Percentiles rank a stretch among this genome's conserved stretches.
Conservation (phyloP, 2,797 vertebrate species). For the Coranthus polyacanthus region DNA sequence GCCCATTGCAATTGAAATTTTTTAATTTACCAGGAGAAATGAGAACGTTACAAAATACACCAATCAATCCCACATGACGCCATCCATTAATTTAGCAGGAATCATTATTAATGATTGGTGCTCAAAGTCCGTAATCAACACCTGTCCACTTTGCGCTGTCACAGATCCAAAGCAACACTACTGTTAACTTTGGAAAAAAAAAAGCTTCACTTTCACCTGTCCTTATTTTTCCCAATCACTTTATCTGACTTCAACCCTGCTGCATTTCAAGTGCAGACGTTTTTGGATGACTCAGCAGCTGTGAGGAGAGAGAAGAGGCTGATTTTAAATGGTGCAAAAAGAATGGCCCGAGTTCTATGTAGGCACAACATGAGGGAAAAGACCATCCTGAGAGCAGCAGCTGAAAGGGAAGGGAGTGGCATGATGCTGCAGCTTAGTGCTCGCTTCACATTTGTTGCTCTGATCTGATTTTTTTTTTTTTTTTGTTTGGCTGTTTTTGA, state of each 20-base stretch:
- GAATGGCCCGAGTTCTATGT: constrained; percentile 4
- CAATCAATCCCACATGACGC: not conserved
- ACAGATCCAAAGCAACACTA: not conserved
- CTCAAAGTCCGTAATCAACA: not conserved
- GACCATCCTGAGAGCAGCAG: not conserved
- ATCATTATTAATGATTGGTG: constrained; percentile 14
- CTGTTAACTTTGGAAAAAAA: not conserved
- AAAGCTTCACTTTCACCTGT: not conserved
- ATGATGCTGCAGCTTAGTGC: constrained; percentile 15
- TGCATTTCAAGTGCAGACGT: constrained; percentile 8
- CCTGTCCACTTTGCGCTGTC: not conserved
- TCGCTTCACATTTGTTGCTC: no score
- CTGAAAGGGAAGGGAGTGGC: not conserved
- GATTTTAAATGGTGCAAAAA: constrained; percentile 14
- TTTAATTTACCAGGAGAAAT: no score
- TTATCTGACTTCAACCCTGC: constrained; percentile 2
- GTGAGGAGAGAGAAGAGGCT: constrained; percentile 2
- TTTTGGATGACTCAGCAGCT: constrained; percentile 25
- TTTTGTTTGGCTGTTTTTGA: no score
- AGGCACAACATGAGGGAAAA: constrained; percentile 1
- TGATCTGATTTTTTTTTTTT: no score
- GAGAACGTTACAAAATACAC: no score
- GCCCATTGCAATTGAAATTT: no score
- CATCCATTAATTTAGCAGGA: not conserved
- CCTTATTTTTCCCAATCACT: constrained; percentile 3